phyloP scores from a whole-genome alignment of 2,797 vertebrate genomes.

The Ctenochaetus hawaiiensis region DNA sequence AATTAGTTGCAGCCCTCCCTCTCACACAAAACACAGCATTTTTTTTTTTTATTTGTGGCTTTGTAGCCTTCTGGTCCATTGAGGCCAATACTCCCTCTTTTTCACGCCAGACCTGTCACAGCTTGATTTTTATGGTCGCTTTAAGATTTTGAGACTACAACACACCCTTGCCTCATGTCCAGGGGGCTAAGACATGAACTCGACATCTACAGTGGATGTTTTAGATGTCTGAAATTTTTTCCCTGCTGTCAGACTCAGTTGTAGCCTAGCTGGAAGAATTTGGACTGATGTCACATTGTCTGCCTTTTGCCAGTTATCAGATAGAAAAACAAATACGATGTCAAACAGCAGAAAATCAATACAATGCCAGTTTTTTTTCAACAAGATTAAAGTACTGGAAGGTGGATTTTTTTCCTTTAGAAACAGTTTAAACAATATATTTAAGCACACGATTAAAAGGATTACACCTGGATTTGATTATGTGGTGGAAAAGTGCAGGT shows the following conservation, averaged over 20 bases:
- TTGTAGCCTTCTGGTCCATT: not conserved
- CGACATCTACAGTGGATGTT: constrained; percentile 48
- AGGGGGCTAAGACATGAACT: constrained; percentile 12
- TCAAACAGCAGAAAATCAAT: constrained; percentile 22
- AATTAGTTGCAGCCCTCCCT: too few relatives aligned
- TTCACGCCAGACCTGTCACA: not conserved
- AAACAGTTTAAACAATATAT: constrained; percentile 1
- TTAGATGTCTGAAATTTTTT: constrained; percentile 30
- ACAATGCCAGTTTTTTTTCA: not conserved
- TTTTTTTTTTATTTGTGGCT: not conserved
- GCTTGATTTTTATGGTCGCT: not conserved
- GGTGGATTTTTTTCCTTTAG: constrained; percentile 48
- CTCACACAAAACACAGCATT: too few relatives aligned
- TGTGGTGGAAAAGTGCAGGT: constrained; percentile 29
- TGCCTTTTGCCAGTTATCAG: constrained; percentile 11
- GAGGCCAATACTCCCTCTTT: not conserved
- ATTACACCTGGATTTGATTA: constrained; percentile 30
- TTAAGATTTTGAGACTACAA: constrained; percentile 14
- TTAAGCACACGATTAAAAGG: not conserved
- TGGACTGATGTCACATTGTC: not conserved
- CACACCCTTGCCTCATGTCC: constrained; percentile 1
- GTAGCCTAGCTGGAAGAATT: not conserved
- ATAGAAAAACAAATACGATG: constrained; percentile 13
- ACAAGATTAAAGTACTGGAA: constrained; percentile 19
- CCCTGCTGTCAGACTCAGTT: constrained; percentile 10